Evolutionary conservation across 2,888 invertebrate genomes (phyloP).

Genomic region (Onthophagus sagittarius): DNA sequence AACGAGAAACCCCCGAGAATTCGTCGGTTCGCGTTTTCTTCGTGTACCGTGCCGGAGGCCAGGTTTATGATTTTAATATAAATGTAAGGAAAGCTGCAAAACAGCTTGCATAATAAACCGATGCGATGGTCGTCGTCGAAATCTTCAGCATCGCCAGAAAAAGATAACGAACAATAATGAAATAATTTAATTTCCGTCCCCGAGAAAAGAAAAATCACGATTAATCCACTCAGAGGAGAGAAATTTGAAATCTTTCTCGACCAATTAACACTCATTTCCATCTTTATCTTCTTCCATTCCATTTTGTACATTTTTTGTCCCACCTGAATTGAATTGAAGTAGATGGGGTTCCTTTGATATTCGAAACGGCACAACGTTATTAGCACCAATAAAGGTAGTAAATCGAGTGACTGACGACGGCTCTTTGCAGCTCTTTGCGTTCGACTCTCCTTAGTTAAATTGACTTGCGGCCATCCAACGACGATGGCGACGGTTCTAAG

Average conservation of each 20-base stretch:
- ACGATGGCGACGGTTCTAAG: neutral
- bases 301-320: too few relatives aligned
- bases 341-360: neutral
- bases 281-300: neutral
- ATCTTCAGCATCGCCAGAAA: neutral
- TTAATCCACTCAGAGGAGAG: neutral
- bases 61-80: conserved; percentile 25
- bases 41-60: neutral
- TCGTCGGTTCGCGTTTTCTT: neutral
- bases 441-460: neutral
- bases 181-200: too few relatives aligned
- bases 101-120: conserved; percentile 8
- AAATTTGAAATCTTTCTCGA: neutral
- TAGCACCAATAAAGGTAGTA: neutral
- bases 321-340: neutral
- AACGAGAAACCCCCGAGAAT: neutral
- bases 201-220: too few relatives aligned
- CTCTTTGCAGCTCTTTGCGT: neutral
- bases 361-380: neutral
- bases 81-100: conserved; percentile 17
- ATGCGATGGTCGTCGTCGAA: neutral
- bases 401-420: neutral
- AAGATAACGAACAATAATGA: too few relatives aligned
- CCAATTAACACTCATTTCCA: neutral
- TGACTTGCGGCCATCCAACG: neutral